Evolutionary conservation across 37 sponge, comb jelly and placozoan genomes (phyloP), one percentile per base, ranked within the genome.

Genomic region (Beroe ovata): DNA sequence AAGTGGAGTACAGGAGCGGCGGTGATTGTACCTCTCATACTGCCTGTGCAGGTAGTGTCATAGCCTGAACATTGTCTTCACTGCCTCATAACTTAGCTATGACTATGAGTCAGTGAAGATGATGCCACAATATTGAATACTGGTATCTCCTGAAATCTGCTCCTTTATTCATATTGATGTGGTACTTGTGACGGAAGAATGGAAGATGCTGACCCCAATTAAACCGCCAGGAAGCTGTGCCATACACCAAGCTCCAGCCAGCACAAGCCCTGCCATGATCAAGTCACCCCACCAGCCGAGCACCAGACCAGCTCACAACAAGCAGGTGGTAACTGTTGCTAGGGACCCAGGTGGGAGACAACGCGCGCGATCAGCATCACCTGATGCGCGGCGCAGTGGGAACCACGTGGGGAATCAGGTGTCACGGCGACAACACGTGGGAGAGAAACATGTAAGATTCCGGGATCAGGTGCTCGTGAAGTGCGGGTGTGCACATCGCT

Each of bases 371-470:
- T 47, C 54, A 6, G 54, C 11, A 47, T 47, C 54, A 6, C 54
- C 54, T 6, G 54, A 6, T 11, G 11, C 11, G 54, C 6, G 11
- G 11, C 54, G 54, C 11, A 47, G 54, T 47, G 54, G 54, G 11
- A 16, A 11, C 54, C 11, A 16, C 11, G 54, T 11, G 6, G 54
- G 54, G 6, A 47, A 47, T 11, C 11, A 6, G 54, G 54, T 47
- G 54, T 16, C 54, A 16, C 11, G 54, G 6, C n/a, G n/a, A n/a
- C n/a, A n/a, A n/a, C 33, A 66, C 25, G 69, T 18, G 35, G 35
- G 16, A 32, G 30, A 66, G 32, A 66, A 66, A 37, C 69, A 66
- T 11, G 69, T 66, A 18, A 66, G 18, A 37, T 66, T 66, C 30
- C 30, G 32, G 29, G 69, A 77, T 20, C 26, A 77, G 22, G 28